These are phyloP conservation scores for Premnoplex brunnescens DNA, from an alignment of 2,797 vertebrate genomes.

Conservation along the genomic window DNA sequence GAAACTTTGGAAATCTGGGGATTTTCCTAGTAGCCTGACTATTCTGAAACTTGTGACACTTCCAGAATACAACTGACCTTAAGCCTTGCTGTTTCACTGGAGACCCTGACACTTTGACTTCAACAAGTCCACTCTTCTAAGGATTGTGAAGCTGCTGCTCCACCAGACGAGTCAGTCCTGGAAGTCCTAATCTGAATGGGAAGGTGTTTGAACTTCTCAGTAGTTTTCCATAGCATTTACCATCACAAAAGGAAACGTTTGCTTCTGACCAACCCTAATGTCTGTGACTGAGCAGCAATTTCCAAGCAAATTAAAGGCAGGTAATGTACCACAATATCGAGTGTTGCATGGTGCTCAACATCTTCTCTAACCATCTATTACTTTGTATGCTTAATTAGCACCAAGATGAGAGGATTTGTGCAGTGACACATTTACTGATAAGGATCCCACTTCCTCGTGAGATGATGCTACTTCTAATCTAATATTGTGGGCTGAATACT, in stretches of 20 bases:
- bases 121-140: neutral
- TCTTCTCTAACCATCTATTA: neutral
- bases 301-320: neutral
- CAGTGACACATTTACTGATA: neutral
- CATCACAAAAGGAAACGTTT: neutral
- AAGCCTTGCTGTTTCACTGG: neutral
- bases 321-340: fast-evolving
- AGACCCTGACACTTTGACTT: neutral
- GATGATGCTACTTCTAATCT: neutral
- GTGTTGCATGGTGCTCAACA: neutral
- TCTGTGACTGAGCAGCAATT: neutral
- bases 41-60: neutral
- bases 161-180: neutral
- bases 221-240: neutral
- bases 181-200: neutral
- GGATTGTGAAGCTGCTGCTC: neutral
- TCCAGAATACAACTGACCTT: neutral
- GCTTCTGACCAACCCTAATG: neutral
- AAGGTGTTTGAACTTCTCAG: neutral
- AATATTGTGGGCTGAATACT: neutral
- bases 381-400: neutral
- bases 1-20: neutral
- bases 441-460: neutral
- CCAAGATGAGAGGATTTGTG: neutral
- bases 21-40: neutral